A percentile compares a stretch with the other conserved stretches of the same genome.
Evolutionary conservation across 2,888 invertebrate genomes (phyloP).

Genomic region (Ryuthela nishihirai): DNA sequence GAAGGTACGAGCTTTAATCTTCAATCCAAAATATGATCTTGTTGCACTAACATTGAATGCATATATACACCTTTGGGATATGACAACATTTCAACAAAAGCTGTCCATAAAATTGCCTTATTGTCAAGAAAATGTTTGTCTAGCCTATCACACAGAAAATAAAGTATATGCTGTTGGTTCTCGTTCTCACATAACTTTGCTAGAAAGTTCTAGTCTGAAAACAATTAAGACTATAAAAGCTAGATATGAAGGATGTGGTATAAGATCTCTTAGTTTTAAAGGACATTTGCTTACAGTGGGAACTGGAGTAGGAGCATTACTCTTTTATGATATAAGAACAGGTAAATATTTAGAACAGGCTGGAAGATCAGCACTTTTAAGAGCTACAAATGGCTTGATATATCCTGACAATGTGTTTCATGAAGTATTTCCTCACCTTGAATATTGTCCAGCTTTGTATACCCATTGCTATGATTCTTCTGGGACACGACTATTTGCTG

Average conservation of each 20-base stretch:
- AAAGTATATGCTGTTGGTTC: conserved; percentile 87
- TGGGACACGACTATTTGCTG: conserved; percentile 86
- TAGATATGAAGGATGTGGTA: conserved; percentile 85
- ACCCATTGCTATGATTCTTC: conserved; percentile 93
- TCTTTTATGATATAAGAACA: conserved; percentile 90
- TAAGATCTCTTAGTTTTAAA: conserved; percentile 85
- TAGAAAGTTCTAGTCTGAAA: conserved; percentile 83
- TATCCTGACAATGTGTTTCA: conserved; percentile 79
- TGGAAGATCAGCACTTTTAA: conserved; percentile 77
- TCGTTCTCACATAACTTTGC: conserved; percentile 81
- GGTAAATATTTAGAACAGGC: conserved; percentile 88
- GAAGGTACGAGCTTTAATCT: conserved; percentile 76
- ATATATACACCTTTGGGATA: conserved; percentile 90
- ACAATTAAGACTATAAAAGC: conserved; percentile 71
- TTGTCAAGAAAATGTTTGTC: conserved; percentile 87
- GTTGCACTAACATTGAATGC: conserved; percentile 89
- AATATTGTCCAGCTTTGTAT: conserved; percentile 90
- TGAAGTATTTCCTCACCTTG: conserved; percentile 71
- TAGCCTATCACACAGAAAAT: conserved; percentile 79
- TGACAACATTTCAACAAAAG: conserved; percentile 75
- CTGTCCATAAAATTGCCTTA: conserved; percentile 80
- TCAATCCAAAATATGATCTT: conserved; percentile 90
- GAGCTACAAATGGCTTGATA: conserved; percentile 86
- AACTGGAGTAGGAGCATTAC: conserved; percentile 82
- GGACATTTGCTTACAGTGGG: conserved; percentile 88